phyloP scores from a whole-genome alignment of 2,113 vertebrate genomes.

The Phodopus roborovskii region DNA sequence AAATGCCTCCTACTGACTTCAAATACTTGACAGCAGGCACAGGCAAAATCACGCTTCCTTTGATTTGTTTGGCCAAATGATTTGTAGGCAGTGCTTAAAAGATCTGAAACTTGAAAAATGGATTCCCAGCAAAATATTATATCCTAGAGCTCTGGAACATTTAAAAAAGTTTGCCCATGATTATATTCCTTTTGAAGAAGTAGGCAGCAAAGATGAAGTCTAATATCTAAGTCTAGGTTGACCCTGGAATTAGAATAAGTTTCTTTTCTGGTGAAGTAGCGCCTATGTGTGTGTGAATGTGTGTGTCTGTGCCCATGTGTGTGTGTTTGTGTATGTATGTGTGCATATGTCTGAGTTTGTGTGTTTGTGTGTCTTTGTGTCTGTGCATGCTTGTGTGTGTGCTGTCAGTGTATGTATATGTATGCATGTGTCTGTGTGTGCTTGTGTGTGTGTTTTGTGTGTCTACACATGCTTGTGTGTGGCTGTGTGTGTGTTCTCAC shows the following conservation, averaged over 20 bases:
- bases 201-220: background rate
- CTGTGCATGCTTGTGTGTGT: background rate
- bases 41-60: slow-evolving; percentile 56
- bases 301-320: background rate
- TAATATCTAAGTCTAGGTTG: background rate
- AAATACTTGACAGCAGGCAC: slow-evolving; percentile 3
- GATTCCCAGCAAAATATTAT: slow-evolving; percentile 63
- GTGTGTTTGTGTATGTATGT: background rate
- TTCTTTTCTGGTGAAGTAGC: background rate
- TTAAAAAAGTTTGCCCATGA: slow-evolving; percentile 44
- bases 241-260: background rate
- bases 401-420: no score
- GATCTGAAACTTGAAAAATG: slow-evolving; percentile 64
- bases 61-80: slow-evolving; percentile 68
- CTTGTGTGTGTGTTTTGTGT: background rate
- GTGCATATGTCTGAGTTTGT: background rate
- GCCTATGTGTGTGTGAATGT: background rate
- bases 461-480: background rate
- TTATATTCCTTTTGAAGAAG: slow-evolving; percentile 56
- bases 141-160: slow-evolving; percentile 12
- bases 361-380: background rate
- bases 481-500: no score
- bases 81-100: slow-evolving; percentile 64
- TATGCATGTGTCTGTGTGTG: background rate
- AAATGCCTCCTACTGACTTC: slow-evolving; percentile 49